Evolutionary conservation across 2,113 vertebrate genomes (phyloP), one percentile per base, ranked within the genome.

Genomic region (Saguinus midas): DNA sequence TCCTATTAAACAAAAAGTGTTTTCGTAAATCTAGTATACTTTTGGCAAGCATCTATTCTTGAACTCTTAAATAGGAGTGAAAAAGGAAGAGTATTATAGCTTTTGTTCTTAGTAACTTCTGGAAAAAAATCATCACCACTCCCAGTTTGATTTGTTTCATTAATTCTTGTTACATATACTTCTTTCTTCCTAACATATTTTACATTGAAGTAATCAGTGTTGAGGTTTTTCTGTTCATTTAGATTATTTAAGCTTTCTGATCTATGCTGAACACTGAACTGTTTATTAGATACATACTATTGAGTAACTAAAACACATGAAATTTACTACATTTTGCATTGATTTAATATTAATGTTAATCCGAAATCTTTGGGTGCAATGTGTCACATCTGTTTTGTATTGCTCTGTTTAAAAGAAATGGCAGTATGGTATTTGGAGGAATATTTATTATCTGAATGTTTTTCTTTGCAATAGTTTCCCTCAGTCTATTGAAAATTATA

Each of bases 301-400:
- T 95, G 90, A 94, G 88, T 96, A 98, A 87, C 75, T 84, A 90
- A 90, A 92, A 70, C 89, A 95, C 93, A 58, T 90, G 57, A 98
- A 98, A 95, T 96, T 97, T 97, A 97, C 97, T 98, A 81, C 94
- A 88, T 95, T 98, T 98, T 97, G 29, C 82, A 98, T 97, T 98
- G 86, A 94, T 3, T 96, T 94, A 98, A 96, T 97, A 96, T 94
- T 97, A 97, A 94, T 95, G 93, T 94, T 96, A 97, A 97, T 97
- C 82, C 90, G 94, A 97, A 97, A 97, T 95, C 93, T 96, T 96
- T 96, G 84, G 55, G 97, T 97, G 87, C 96, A 95, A 3, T 81
- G 50, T 97, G 97, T 97, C 97, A 98, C 98, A 98, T 98, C 97
- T 98, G 97, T 97, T 98, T 98, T 96, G 70, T 96, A 98, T 98